Base-by-base conservation (phyloP, 2,888 invertebrate genomes). In the Pachycephus smyrnensis region DNA sequence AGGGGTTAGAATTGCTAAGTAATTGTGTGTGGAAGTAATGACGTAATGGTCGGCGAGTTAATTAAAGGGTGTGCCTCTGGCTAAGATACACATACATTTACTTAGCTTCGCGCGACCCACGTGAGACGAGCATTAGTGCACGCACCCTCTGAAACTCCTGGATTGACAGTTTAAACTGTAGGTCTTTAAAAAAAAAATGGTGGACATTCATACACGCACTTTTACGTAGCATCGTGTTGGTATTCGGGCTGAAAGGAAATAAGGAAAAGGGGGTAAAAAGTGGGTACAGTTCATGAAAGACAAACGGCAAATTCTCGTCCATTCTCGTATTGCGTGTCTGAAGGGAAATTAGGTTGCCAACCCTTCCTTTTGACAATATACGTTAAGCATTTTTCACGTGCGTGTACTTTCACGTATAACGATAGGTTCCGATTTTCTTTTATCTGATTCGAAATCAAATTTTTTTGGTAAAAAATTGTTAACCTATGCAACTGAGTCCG, bases 1-100 rank as follows among this genome's bases (percentile, higher is more conserved):
- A 71, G 71, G 71, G 71, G 71, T 71, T 82, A 75, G 78, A 83
- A 75, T 75, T 76, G 78, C 81, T 85, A 86, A 86, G 86, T 86
- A 86, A 86, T 86, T 86, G 84, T 84, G 80, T 81, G 83, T 82
- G 82, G 83, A 86, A 84, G 81, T 83, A 84, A 85, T 82, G 81
- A 82, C 80, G 82, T 80, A 84, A 86, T 86, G 82, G 81, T 77
- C 80, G 71, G 80, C 83, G 82, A 83, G 85, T 86, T 86, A 86
- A 86, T 86, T 86, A 83, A 85, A 86, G 86, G 85, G 86, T 79
- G 84, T 82, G 86, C 86, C 86, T 76, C 40, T 68, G 76, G 76
- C 76, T 81, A 80, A 81, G 74, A 79, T 82, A 83, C 77, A 79
- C 75, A 82, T 77, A 75, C 78, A 76, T 78, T 73, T 36, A 78